Evolutionary conservation across 2,113 vertebrate species (phyloP), one percentile per base, ranked within the genome.

Genomic region (Lophius piscatorius): DNA sequence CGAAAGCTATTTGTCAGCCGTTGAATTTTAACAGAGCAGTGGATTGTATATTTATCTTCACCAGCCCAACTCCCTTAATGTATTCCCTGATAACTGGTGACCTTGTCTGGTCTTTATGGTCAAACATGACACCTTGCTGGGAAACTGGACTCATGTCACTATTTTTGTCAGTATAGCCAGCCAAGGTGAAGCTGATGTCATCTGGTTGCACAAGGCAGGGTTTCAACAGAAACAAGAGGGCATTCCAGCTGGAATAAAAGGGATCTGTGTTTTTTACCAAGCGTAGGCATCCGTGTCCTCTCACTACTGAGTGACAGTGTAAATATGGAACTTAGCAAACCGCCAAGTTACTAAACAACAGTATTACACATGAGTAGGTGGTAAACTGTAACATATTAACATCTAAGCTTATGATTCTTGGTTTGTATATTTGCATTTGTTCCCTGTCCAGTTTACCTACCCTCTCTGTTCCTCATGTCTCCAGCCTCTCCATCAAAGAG

Each of bases 401-500:
- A 50, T 41, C 16, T 1, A 55, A 40, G 14, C 33, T 50, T 49
- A 24, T 29, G 29, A 23, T 23, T 57, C 21, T 33, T 36, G 5
- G 9, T 42, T 2, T 36, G 12, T 16, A 31, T 48, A 9, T 41
- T 10, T 3, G 16, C 0, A n/a, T 34, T 28, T 23, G 10, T 48
- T 48, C n/a, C 29, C 18, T 14, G 18, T 45, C 20, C 10, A 33
- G 3, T 34, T 61, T 50, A 44, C 16, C 70, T 42, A 74, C n/a
- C 29, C 22, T 66, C 21, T 44, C 24, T 51, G 13, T 66, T 31
- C 24, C 16, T 49, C 26, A 42, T 45, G 12, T 80, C 38, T 58
- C 20, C 78, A 95, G 94, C 84, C 73, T 92, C 76, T 88, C 90
- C 0, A 81, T 80, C 49, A 90, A 93, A 78, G 91, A 94, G 45